Evolutionary conservation across 37 sponge, comb jelly and placozoan genomes (phyloP).

Genomic region (Oopsacas minuta): DNA sequence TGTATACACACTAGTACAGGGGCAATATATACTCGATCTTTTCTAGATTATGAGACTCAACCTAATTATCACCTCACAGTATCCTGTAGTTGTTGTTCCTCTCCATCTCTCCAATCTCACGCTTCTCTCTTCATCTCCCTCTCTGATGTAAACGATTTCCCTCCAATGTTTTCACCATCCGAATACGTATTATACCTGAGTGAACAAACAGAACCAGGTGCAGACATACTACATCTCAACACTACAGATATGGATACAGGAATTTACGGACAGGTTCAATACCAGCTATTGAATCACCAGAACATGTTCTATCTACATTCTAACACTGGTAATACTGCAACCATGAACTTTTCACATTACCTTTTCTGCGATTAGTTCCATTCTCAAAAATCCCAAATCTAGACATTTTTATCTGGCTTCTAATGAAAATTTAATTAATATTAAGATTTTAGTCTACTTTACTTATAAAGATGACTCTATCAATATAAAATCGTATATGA

Average conservation of each 20-base stretch:
- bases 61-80: background rate
- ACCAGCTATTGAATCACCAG: background rate
- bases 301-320: background rate
- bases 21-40: background rate
- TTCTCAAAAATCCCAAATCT: no score
- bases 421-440: background rate
- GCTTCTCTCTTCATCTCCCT: background rate
- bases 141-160: background rate
- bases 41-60: background rate
- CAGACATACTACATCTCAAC: background rate
- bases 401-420: background rate
- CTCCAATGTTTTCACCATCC: background rate
- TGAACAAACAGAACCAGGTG: background rate
- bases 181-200: background rate
- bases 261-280: background rate
- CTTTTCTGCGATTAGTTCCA: no score
- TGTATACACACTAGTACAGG: background rate
- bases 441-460: no score
- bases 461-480: no score
- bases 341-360: no score
- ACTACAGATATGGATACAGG: background rate
- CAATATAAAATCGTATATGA: no score
- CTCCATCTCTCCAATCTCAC: background rate
- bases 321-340: background rate
- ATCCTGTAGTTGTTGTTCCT: background rate